phyloP scores from a whole-genome alignment of 2,113 vertebrate species.

The Phalacrocorax pelagicus region DNA sequence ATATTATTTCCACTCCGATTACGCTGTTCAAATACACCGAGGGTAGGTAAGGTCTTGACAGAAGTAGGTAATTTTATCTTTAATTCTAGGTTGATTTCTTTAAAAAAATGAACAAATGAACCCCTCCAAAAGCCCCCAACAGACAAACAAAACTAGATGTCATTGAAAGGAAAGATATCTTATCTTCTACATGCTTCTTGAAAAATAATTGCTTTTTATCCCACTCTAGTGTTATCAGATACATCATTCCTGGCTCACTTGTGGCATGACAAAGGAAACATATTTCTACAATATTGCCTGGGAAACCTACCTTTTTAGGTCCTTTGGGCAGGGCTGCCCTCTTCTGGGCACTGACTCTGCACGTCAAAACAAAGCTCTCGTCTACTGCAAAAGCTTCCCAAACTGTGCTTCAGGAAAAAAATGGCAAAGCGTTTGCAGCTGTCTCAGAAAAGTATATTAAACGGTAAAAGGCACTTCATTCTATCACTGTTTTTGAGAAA shows the following conservation, averaged over 20 bases:
- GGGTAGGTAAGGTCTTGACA: background rate
- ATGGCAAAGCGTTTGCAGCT: background rate
- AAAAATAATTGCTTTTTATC: background rate
- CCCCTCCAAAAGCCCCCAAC: background rate
- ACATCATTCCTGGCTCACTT: background rate
- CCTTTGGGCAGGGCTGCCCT: background rate
- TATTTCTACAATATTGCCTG: accelerated
- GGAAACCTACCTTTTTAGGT: background rate
- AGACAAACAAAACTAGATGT: background rate
- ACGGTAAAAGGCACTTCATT: background rate
- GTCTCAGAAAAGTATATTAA: background rate
- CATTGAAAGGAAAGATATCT: background rate
- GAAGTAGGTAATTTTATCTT: background rate
- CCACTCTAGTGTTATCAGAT: background rate
- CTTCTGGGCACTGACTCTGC: background rate
- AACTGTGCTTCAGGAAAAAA: accelerated
- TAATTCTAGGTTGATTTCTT: background rate
- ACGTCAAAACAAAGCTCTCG: background rate
- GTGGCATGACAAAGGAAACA: accelerated
- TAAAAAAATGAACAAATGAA: background rate
- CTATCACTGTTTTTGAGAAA: background rate
- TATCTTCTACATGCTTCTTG: background rate
- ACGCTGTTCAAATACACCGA: background rate
- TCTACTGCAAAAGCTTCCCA: background rate
- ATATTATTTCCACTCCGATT: background rate